phyloP scores from a whole-genome alignment of 2,113 vertebrate species.

The Hemicordylus capensis region DNA sequence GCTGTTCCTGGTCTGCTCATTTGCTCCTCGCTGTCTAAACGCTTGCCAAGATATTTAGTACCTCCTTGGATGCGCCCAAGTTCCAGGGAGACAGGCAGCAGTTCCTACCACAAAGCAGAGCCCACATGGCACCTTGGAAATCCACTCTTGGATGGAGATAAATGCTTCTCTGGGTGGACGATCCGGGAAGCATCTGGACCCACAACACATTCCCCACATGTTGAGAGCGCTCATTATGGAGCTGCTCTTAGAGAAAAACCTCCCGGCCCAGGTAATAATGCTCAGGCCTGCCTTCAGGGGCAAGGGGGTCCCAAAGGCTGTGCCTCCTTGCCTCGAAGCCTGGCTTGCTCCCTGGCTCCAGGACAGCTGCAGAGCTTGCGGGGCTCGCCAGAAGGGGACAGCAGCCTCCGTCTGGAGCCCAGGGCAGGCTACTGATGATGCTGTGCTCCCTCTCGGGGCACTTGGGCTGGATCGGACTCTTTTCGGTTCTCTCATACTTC shows the following conservation, averaged over 20 bases:
- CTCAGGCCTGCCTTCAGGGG: background rate
- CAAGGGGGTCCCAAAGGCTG: too few species aligned
- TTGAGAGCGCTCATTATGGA: constrained; percentile 39
- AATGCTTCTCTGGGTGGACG: background rate
- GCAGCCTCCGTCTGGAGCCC: too few species aligned
- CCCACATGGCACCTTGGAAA: constrained; percentile 41
- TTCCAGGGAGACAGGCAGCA: background rate
- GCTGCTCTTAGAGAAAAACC: constrained; percentile 44
- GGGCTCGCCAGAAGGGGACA: too few species aligned
- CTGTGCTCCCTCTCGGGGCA: too few species aligned
- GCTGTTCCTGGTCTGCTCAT: background rate
- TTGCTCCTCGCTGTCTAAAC: constrained; percentile 18
- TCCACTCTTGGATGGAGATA: constrained; percentile 54
- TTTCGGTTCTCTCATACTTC: too few species aligned
- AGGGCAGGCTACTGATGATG: too few species aligned
- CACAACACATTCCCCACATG: background rate
- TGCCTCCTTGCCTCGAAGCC: too few species aligned
- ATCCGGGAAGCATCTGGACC: constrained; percentile 38
- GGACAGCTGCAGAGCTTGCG: too few species aligned
- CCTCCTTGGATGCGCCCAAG: background rate
- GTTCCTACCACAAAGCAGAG: background rate
- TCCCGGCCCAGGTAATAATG: constrained; percentile 21
- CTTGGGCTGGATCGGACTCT: too few species aligned
- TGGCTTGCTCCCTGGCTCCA: too few species aligned
- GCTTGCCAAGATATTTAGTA: background rate